Evolutionary conservation across 2,888 invertebrate genomes (phyloP), one percentile per base, ranked within the genome.

Genomic region (Hecatera dysodea): DNA sequence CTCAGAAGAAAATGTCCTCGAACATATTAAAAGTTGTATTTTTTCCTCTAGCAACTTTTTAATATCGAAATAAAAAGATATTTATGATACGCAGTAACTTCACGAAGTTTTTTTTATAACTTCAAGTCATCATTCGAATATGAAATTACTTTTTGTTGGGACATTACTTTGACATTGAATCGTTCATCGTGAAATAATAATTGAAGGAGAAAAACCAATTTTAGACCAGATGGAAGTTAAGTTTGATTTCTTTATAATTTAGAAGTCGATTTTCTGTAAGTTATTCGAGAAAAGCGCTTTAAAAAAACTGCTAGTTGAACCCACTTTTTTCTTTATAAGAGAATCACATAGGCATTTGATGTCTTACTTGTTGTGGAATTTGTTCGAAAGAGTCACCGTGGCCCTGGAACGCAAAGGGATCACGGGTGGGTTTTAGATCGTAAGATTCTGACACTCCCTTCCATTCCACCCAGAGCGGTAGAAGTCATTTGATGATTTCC

Each of bases 41-140:
- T 78, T 81, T 67, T 53, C 33, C 33, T 52, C 44, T 29, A 56
- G 29, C 33, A 75, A 81, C 55, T 82, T 81, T 82, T 79, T 79
- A 75, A 81, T 67, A 69, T 72, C 75, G 81, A 82, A 66, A 81
- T 81, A 82, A 79, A 81, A 81, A 75, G 36, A 79, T 72, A 80
- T 81, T 79, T 79, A 81, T 72, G 72, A 66, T 69, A 72, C 53
- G 64, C 60, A 61, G 72, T 75, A 75, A 75, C 57, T 75, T 72
- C 17, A 57, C 53, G 5, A 57, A 79, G 79, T 82, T 74, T 74
- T 70, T 53, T 70, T 78, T 75, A 70, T 67, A 75, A 80, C 72
- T 79, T 60, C 17, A 65, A 64, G 57, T 75, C 67, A 67, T 64
- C 69, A 79, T 69, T 81, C 52, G 83, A 82, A 79, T 82, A 72